Evolutionary conservation across 2,113 vertebrate genomes (phyloP), one percentile per base, ranked within the genome.

Genomic region (Phylloscopus whistleri): DNA sequence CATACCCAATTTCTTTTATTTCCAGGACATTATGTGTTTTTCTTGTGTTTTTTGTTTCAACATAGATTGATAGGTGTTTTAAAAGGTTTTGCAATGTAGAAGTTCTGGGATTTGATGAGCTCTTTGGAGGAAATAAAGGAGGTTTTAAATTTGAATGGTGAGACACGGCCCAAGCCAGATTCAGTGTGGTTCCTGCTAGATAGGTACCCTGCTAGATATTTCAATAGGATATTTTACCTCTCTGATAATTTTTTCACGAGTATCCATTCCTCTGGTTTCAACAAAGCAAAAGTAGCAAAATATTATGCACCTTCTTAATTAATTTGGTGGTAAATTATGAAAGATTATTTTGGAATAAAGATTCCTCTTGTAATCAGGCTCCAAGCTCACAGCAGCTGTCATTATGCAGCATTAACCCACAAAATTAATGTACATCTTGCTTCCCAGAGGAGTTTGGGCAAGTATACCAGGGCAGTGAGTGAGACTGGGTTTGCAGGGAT

Each of bases 221-320:
- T 85, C 62, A 59, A 51, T 9, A 30, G n/a, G 27, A 0, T 64
- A 33, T 58, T 79, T 79, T 33, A 27, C 28, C 15, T 31, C 13
- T 80, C 43, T 30, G 44, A 52, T 55, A 13, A 39, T 56, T 69
- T 2, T 0, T 23, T 74, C 3, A 6, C 33, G 11, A 16, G 6
- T 33, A 68, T 89, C 81, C 16, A 16, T 95, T 94, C 66, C 90
- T 94, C 73, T 66, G 59, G 39, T 56, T 66, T 52, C 26, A 12
- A 89, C 66, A 79, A 85, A 81, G 72, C 56, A 66, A 97, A 84
- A 77, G 67, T 68, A 76, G 86, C 62, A 89, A 88, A 85, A 24
- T 46, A 23, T 73, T 74, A 37, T 44, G 60, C 49, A 91, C 51
- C 43, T 48, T 67, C 77, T 88, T 85, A 82, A 74, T 67, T 72